phyloP scores from a whole-genome alignment of 1,140 invertebrate genomes.

The Pseudomyrmex flavicornis region DNA sequence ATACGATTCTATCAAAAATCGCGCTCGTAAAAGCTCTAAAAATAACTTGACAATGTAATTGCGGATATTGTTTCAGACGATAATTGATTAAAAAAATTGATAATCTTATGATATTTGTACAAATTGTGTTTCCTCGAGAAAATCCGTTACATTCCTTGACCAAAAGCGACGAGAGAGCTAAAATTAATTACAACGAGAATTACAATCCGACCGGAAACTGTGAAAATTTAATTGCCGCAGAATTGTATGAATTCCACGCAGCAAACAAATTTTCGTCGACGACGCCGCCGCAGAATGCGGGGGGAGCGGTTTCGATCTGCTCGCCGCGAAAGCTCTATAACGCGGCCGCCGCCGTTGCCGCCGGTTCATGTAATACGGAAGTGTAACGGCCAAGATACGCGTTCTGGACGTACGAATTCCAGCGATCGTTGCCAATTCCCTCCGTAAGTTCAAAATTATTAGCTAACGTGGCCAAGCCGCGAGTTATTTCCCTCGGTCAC shows the following conservation, averaged over 20 bases:
- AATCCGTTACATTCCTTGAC: conserved; percentile 1
- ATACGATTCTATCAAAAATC: not conserved
- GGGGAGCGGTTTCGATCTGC: conserved; percentile 20
- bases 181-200: conserved; percentile 43
- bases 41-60: no score
- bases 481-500: conserved; percentile 39
- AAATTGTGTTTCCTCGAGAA: not conserved
- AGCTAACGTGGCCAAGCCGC: conserved; percentile 18
- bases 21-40: not conserved
- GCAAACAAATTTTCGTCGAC: conserved; percentile 54
- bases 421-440: conserved; percentile 29
- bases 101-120: no score
- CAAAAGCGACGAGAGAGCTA: not conserved
- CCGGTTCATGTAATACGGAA: conserved; percentile 25
- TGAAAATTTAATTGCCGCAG: conserved; percentile 46
- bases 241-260: conserved; percentile 48
- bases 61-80: not conserved
- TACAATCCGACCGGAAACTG: conserved; percentile 26
- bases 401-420: conserved; percentile 17
- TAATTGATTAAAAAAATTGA: not conserved
- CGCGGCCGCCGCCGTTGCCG: not conserved
- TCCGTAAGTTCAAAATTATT: conserved; percentile 45
- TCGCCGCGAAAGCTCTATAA: conserved; percentile 42
- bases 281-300: conserved; percentile 40
- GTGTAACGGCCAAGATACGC: conserved; percentile 9